A percentile compares a stretch with the other conserved stretches of the same genome.
phyloP scores from a whole-genome alignment of 2,888 invertebrate genomes.

The Polietes domitor region DNA sequence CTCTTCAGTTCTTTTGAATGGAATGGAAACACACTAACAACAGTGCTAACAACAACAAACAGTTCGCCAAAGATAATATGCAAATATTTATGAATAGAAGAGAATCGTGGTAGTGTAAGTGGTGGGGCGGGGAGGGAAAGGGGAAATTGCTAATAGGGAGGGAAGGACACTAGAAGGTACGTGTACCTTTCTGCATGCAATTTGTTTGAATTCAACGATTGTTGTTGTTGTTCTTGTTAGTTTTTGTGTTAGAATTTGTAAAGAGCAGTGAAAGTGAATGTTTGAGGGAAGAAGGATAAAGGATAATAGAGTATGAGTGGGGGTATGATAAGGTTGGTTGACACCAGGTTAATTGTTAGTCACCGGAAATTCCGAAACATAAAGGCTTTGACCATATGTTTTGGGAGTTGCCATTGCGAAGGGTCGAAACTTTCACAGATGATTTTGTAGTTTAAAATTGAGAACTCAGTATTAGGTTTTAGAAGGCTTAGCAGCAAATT shows the following conservation, averaged over 20 bases:
- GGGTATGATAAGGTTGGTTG: neutral
- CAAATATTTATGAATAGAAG: slow-evolving; percentile 23
- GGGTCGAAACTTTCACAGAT: too few relatives aligned
- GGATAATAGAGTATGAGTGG: neutral
- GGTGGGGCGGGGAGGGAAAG: neutral
- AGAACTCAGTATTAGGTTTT: too few relatives aligned
- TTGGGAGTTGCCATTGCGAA: too few relatives aligned
- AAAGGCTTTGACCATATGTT: too few relatives aligned
- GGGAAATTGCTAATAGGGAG: too few relatives aligned
- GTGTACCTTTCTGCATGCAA: neutral
- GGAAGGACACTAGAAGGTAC: neutral
- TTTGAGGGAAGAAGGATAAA: neutral
- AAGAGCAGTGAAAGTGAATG: neutral
- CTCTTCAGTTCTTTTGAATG: neutral
- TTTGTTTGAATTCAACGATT: neutral
- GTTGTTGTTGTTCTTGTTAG: neutral
- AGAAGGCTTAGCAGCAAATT: too few relatives aligned
- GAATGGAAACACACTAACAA: neutral
- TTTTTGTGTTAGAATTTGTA: neutral
- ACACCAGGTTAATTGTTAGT: too few relatives aligned
- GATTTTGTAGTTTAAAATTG: too few relatives aligned
- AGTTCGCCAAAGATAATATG: slow-evolving; percentile 6
- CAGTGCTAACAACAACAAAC: neutral
- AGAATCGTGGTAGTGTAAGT: slow-evolving; percentile 8
- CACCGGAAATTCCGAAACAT: too few relatives aligned